These are phyloP conservation scores for Corythornis vintsioides DNA, from an alignment of 2,113 vertebrate species.

Conservation along the genomic window DNA sequence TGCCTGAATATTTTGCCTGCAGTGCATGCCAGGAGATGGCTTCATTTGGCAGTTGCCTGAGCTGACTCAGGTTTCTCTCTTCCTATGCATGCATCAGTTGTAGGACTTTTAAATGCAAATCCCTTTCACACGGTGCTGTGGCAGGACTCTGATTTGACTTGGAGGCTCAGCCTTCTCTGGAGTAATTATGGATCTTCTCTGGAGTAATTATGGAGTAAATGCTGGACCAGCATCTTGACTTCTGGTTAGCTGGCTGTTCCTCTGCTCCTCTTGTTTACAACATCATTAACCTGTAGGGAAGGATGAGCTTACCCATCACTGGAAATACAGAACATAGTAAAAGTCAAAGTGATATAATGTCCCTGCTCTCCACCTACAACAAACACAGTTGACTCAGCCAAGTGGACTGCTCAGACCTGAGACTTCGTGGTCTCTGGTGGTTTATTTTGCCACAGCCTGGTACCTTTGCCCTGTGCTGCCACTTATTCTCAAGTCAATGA, in stretches of 20 bases:
- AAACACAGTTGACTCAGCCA: background rate
- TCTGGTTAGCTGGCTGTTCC: background rate
- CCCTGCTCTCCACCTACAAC: background rate
- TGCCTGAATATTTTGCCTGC: background rate
- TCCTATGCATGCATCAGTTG: background rate
- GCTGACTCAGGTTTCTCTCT: background rate
- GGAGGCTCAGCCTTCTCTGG: background rate
- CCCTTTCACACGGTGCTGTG: fast-evolving
- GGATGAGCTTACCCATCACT: fast-evolving
- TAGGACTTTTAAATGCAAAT: background rate
- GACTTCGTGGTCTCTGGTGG: background rate
- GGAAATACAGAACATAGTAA: slow-evolving; percentile 14
- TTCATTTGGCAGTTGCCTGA: background rate
- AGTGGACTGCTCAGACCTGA: background rate
- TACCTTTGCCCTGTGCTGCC: background rate
- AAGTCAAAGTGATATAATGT: background rate
- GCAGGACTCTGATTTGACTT: background rate
- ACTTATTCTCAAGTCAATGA: background rate
- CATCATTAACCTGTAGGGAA: background rate
- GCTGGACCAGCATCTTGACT: background rate
- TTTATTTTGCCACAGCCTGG: background rate
- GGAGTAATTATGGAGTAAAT: background rate
- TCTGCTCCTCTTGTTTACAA: background rate
- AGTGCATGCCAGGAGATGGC: background rate
- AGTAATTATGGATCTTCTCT: background rate